phyloP scores from a whole-genome alignment of 2,888 invertebrate species.

The Phengaris arion region DNA sequence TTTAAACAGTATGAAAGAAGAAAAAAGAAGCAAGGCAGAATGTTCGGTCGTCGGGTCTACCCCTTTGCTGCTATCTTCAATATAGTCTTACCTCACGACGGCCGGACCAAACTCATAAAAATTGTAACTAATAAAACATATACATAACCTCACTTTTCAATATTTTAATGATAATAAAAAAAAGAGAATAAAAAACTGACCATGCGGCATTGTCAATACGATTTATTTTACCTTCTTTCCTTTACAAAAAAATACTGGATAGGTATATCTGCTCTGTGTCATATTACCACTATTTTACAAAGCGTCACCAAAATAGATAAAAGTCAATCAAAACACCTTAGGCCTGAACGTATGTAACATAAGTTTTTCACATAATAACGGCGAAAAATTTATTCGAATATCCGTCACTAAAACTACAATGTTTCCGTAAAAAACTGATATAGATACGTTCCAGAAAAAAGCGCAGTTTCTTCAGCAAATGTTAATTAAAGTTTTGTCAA shows the following conservation, averaged over 20 bases:
- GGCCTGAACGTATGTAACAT: too few relatives aligned
- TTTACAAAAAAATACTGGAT: not conserved
- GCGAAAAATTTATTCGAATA: too few relatives aligned
- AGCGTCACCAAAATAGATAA: not conserved
- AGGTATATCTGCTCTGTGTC: too few relatives aligned
- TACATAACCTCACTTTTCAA: not conserved
- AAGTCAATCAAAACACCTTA: too few relatives aligned
- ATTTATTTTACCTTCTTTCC: constrained; percentile 8
- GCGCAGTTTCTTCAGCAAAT: too few relatives aligned
- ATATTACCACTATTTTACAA: too few relatives aligned
- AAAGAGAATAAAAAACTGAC: not conserved
- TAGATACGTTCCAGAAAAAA: too few relatives aligned
- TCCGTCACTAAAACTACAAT: too few relatives aligned
- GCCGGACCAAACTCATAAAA: not conserved
- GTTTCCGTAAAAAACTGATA: too few relatives aligned
- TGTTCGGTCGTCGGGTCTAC: not conserved
- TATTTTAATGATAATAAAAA: not conserved
- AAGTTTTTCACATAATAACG: too few relatives aligned
- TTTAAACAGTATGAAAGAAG: not conserved
- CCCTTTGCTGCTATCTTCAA: not conserved
- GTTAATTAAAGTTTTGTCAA: too few relatives aligned
- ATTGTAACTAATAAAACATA: not conserved
- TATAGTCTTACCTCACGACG: not conserved
- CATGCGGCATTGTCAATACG: constrained; percentile 3
- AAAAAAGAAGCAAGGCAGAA: not conserved